Percentiles rank a stretch among this genome's conserved stretches.
Conservation (phyloP, 2,113 vertebrate species). For the Leptosomus discolor region DNA sequence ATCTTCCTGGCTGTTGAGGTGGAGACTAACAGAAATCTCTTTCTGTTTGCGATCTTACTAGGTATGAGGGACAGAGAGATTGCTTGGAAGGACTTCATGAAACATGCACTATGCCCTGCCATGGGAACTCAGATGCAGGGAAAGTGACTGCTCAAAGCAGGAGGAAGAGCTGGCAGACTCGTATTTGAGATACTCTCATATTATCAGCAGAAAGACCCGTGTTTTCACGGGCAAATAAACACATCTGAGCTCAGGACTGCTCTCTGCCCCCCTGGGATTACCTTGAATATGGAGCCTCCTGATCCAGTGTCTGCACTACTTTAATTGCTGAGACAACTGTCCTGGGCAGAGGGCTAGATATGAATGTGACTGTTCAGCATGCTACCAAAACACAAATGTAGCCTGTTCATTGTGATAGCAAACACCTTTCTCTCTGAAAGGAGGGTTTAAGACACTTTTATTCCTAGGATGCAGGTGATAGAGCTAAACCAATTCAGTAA, state of each 20-base stretch:
- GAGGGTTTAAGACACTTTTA: not conserved
- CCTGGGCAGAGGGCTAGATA: not conserved
- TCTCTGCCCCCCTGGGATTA: not conserved
- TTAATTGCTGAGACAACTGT: not conserved
- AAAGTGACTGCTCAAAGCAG: not conserved
- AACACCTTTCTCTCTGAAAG: not conserved
- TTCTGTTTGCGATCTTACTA: not conserved
- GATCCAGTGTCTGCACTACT: not conserved
- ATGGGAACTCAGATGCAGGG: not conserved
- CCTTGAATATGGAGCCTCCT: not conserved
- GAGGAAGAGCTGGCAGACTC: not conserved
- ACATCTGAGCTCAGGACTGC: not conserved
- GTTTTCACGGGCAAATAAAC: not conserved
- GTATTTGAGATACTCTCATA: not conserved
- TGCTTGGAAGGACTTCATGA: not conserved
- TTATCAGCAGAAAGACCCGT: not conserved
- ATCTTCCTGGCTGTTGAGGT: not conserved
- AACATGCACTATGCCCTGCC: accelerated
- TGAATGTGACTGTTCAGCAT: not conserved
- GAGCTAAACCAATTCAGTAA: not conserved
- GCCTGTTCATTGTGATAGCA: not conserved
- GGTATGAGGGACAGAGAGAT: not conserved
- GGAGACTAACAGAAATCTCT: not conserved
- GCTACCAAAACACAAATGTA: not conserved
- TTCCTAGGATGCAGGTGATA: not conserved